A percentile compares a stretch with the other conserved stretches of the same genome.
Evolutionary conservation across 2,888 invertebrate species (phyloP).

Genomic region (Megalurothrips usitatus): DNA sequence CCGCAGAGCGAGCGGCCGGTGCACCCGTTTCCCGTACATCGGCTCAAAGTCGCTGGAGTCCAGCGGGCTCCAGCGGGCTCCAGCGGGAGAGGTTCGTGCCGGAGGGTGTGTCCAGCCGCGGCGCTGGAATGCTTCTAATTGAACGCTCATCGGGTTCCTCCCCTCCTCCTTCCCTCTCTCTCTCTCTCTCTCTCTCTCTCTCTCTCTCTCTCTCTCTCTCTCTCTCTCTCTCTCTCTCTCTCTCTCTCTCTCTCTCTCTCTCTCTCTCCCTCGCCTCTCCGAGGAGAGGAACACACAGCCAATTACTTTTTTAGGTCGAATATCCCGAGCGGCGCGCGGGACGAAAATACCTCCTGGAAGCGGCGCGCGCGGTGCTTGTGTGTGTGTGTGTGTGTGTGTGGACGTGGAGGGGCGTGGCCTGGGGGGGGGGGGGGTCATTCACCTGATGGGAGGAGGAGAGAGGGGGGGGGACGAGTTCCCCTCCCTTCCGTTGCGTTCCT

Average conservation of each 20-base stretch:
- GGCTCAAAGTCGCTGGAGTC: too few species aligned
- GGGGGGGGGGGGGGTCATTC: constrained; percentile 7
- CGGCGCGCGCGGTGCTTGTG: not conserved
- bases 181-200: too few species aligned
- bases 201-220: too few species aligned
- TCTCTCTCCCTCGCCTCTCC: not conserved
- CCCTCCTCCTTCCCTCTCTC: not conserved
- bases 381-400: not conserved
- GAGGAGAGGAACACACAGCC: not conserved
- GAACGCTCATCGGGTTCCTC: not conserved
- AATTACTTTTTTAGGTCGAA: constrained; percentile 6
- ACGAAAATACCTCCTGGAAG: not conserved
- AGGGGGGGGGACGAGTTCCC: not conserved
- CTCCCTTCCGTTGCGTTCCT: not conserved
- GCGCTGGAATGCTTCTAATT: too few species aligned
- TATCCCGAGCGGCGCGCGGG: not conserved
- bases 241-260: too few species aligned
- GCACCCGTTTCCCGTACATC: too few species aligned
- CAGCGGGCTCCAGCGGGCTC: too few species aligned
- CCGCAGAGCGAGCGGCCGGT: too few species aligned
- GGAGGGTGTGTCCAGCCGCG: too few species aligned
- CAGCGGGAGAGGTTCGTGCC: too few species aligned
- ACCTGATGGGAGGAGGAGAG: not conserved
- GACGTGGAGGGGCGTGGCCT: not conserved
- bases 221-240: too few species aligned